Evolutionary conservation across 2,113 vertebrate species (phyloP).

Genomic region (Paracanthobrama guichenoti): DNA sequence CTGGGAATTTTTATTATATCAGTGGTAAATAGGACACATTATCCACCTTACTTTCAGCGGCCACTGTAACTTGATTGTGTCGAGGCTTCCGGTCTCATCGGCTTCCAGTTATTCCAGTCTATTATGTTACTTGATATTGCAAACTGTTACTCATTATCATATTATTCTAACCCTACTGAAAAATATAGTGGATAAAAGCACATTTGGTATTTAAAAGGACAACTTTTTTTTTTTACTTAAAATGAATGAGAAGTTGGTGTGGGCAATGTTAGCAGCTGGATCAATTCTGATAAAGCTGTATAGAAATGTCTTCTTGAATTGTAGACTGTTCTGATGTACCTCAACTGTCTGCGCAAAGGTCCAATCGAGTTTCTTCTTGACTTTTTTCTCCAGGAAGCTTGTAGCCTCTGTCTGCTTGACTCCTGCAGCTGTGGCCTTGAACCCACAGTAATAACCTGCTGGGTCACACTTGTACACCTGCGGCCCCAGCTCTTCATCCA

Average conservation of each 20-base stretch:
- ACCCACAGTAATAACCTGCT: slow-evolving; percentile 96
- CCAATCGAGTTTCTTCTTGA: slow-evolving; percentile 99
- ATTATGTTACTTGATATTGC: too few relatives aligned
- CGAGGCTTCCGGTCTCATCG: too few relatives aligned
- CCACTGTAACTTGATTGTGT: too few relatives aligned
- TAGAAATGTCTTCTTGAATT: not conserved
- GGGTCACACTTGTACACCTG: slow-evolving; percentile 99
- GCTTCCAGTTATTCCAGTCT: too few relatives aligned
- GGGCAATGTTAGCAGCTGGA: not conserved
- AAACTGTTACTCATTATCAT: too few relatives aligned
- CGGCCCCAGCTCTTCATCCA: slow-evolving; percentile 91
- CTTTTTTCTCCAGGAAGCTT: slow-evolving; percentile 99
- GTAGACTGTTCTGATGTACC: slow-evolving; percentile 69
- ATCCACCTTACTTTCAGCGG: too few relatives aligned
- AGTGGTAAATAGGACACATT: too few relatives aligned
- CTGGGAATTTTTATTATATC: too few relatives aligned
- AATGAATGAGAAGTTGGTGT: not conserved
- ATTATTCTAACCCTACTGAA: too few relatives aligned
- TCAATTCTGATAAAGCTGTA: not conserved
- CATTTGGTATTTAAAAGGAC: too few relatives aligned
- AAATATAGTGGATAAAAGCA: too few relatives aligned
- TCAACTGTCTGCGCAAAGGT: slow-evolving; percentile 94
- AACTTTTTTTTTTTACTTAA: too few relatives aligned
- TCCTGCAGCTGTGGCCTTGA: slow-evolving; percentile 97
- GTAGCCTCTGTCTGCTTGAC: slow-evolving; percentile 98